phyloP scores from a whole-genome alignment of 2,888 invertebrate species.

The Cybosia mesomella region DNA sequence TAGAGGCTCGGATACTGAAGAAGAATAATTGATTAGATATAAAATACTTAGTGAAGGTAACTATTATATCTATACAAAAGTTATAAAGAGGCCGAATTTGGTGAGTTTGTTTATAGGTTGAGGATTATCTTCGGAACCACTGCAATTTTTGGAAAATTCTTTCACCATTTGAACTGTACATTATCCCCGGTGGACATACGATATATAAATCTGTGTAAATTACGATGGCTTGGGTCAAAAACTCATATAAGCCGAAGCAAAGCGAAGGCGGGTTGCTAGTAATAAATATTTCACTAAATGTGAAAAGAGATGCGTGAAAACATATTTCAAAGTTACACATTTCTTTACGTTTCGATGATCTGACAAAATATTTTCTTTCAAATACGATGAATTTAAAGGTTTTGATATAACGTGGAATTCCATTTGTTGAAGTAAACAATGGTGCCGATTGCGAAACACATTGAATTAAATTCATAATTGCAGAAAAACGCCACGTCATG shows the following conservation, averaged over 20 bases:
- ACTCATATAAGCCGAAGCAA: too few relatives aligned
- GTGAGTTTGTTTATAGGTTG: too few relatives aligned
- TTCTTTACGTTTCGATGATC: neutral
- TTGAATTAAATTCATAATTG: constrained; percentile 17
- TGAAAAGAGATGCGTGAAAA: neutral
- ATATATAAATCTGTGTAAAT: too few relatives aligned
- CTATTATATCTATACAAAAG: too few relatives aligned
- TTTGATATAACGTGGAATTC: neutral
- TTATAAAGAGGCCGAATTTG: too few relatives aligned
- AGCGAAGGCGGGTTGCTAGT: too few relatives aligned
- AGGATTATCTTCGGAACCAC: too few relatives aligned
- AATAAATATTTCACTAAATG: neutral
- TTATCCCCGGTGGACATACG: too few relatives aligned
- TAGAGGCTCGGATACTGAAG: neutral
- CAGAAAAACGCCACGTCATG: too few relatives aligned
- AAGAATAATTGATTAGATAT: neutral
- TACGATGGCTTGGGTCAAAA: too few relatives aligned
- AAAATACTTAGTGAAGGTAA: neutral
- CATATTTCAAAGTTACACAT: neutral
- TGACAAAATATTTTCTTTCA: neutral
- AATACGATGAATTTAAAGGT: neutral
- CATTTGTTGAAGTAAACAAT: constrained; percentile 16
- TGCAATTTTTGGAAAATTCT: too few relatives aligned
- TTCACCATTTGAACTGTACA: too few relatives aligned
- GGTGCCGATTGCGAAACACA: constrained; percentile 2